Base-by-base conservation (phyloP, 2,797 vertebrate genomes). In the Leptoclinus maculatus region DNA sequence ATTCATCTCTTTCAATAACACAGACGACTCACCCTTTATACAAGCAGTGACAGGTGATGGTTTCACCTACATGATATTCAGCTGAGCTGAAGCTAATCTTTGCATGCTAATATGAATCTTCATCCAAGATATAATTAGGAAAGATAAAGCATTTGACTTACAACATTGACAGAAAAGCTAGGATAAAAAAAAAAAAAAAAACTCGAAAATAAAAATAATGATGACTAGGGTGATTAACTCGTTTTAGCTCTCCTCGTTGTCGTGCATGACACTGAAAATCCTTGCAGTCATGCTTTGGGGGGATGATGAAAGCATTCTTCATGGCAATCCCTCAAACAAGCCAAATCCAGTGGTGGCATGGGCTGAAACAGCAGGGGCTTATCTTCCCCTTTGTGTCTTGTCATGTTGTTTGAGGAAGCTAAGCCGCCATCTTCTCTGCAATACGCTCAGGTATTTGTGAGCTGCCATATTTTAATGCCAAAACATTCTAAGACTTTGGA, bases 301-400 rank as follows among this genome's bases (percentile, higher is more conserved):
- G 81, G 79, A 88, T 81, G 93, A 95, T 95, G 92, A 96, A 96
- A 95, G 94, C 95, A 95, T 95, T 95, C 94, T 95, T 95, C 88
- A n/a, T 91, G 88, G 90, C 88, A 89, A 82, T 88, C 91, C 93
- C 87, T 93, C 88, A 88, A 90, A 93, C 92, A 91, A 80, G 85
- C 82, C 90, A 85, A 74, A 90, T 90, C 89, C 92, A 90, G 51
- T 57, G 78, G 90, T 89, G 86, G 91, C 79, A 85, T 76, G 83
- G 85, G 56, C 91, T 93, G 80, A 91, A 93, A 90, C 90, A 92
- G 89, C 92, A 88, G 76, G 19, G 86, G 92, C 88, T 95, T 94
- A 94, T 88, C 88, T 34, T n/a, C 7, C 76, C 83, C 83, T 89
- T 92, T 93, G 90, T 93, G 86, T 92, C 83, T 84, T 80, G 87